These are phyloP conservation scores for Pangasius krempfi DNA, from an alignment of 2,797 vertebrate genomes.

Conservation along the genomic window DNA sequence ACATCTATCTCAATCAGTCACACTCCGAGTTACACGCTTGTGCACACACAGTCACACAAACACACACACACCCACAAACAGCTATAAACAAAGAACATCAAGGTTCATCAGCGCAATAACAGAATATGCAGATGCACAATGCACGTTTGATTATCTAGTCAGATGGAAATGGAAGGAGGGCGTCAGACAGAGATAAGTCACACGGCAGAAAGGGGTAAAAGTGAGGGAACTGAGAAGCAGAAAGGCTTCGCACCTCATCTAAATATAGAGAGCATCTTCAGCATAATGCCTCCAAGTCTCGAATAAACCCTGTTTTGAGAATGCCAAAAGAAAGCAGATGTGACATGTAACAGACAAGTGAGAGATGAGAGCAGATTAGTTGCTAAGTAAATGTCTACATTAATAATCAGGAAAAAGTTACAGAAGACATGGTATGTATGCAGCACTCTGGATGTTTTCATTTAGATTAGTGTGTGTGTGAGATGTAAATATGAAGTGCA, in stretches of 20 bases:
- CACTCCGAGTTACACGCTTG: not conserved
- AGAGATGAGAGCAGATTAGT: slow-evolving; percentile 21
- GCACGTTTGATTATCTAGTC: slow-evolving; percentile 24
- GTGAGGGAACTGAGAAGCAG: not conserved
- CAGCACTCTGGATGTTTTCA: not conserved
- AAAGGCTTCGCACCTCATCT: slow-evolving; percentile 19
- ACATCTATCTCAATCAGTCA: slow-evolving; percentile 39
- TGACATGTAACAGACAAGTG: slow-evolving; percentile 16
- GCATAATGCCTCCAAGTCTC: slow-evolving; percentile 13
- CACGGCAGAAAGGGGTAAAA: slow-evolving; percentile 6
- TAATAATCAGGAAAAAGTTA: slow-evolving; percentile 6
- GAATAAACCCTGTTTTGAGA: slow-evolving; percentile 13
- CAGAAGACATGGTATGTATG: not conserved
- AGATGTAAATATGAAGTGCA: not conserved
- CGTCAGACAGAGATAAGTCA: slow-evolving; percentile 31
- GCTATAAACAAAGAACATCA: slow-evolving; percentile 30
- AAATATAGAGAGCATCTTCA: slow-evolving; percentile 33
- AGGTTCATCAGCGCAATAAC: slow-evolving; percentile 24
- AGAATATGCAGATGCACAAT: slow-evolving; percentile 20
- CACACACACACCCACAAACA: not conserved
- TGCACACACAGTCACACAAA: not conserved
- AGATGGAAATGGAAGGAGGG: slow-evolving; percentile 2
- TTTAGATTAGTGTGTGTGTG: not conserved
- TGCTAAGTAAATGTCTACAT: not conserved
- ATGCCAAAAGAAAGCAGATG: slow-evolving; percentile 8